Conservation (phyloP, 2,888 invertebrate species). For the Patella depressa region DNA sequence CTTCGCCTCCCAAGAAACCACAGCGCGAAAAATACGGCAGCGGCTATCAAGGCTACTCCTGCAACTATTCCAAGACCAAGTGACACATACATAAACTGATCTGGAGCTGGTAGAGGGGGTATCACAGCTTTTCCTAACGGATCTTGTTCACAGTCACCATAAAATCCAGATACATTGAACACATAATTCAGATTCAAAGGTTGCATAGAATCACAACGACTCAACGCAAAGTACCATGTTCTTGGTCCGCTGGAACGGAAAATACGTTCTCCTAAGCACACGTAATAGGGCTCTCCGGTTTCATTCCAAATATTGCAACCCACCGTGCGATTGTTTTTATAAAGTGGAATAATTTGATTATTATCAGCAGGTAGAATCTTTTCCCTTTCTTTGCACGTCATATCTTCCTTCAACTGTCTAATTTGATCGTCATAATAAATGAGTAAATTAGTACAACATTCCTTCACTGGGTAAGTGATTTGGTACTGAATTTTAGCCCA, state of each 20-base stretch:
- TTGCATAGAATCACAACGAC: conserved; percentile 47
- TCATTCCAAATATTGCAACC: conserved; percentile 55
- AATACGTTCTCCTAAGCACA: conserved; percentile 60
- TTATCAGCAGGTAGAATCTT: conserved; percentile 52
- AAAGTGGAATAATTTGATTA: conserved; percentile 61
- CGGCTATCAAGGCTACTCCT: conserved; percentile 52
- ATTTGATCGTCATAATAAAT: conserved; percentile 65
- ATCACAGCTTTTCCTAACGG: conserved; percentile 53
- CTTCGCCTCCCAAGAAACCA: conserved; percentile 53
- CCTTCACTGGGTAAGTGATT: conserved; percentile 58
- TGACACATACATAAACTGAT: conserved; percentile 49
- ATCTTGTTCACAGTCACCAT: conserved; percentile 63
- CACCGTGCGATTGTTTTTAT: conserved; percentile 48
- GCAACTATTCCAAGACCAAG: conserved; percentile 58
- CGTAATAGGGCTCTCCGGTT: conserved; percentile 52
- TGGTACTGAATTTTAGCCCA: conserved; percentile 60
- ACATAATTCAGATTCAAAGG: conserved; percentile 58
- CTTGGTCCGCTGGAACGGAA: conserved; percentile 56
- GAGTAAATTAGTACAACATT: conserved; percentile 59
- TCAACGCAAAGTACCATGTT: conserved; percentile 62
- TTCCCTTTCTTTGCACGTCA: conserved; percentile 57
- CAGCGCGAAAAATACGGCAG: conserved; percentile 54
- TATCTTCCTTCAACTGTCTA: conserved; percentile 46
- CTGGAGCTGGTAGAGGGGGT: conserved; percentile 39
- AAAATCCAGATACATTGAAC: conserved; percentile 61